Base-by-base conservation (phyloP, 2,888 invertebrate species). In the Spialia ferax region DNA sequence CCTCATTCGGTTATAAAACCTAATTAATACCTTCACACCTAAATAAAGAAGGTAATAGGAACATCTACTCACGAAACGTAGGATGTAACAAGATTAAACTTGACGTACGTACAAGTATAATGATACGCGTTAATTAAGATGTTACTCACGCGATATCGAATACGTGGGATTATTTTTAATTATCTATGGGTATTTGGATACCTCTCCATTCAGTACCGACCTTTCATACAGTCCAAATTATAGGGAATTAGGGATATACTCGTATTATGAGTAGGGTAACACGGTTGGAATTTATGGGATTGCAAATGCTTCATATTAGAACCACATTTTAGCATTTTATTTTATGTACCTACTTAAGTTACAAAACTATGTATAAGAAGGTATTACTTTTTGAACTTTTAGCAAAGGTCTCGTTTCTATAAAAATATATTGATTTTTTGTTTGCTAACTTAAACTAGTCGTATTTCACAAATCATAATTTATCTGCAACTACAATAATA, bases 141-240 rank as follows among this genome's bases (percentile, higher is more conserved):
- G 20, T 35, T 32, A 18, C 35, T 35, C 18, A 56, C 56, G 52
- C n/a, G 10, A 52, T 52, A 52, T 48, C 20, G 20, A 48, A 20
- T 55, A 55, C 55, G 29, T 55, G 55, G 55, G 23, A 29, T 29
- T 26, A 32, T 56, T 56, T 56, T 56, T 35, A 56, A 35, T 56
- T 56, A 56, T 48, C 48, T 48, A 20, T 48, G 48, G 20, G 20
- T 38, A 32, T 1, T 1, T 35, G 2, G 7, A 6, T 45, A 18
- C 45, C 15, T 2, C 8, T 45, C 7, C 8, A 45, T 45, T 45
- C 1, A 7, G 42, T 6, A 7, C 6, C 15, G 42, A 42, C 42
- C 15, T 42, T 15, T 6, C 15, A 1, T 5, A 15, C 38, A 15
- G 15, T 8, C 42, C 18, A 45, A 13, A 45, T 18, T 45, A 7